phyloP scores from a whole-genome alignment of 2,888 invertebrate species.

The Fissipunctia ypsillon region DNA sequence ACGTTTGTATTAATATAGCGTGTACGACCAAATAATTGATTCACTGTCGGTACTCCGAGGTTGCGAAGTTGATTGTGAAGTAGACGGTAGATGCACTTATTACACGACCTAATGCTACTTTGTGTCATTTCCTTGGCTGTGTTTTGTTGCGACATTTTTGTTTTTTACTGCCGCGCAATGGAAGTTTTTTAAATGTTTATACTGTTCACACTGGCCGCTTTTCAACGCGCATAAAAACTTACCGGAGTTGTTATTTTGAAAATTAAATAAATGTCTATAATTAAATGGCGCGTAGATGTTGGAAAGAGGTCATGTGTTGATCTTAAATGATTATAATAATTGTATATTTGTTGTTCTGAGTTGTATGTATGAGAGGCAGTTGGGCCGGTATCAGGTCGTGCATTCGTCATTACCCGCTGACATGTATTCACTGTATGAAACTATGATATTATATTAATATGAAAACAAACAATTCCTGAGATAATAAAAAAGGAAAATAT shows the following conservation, averaged over 20 bases:
- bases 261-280: conserved; percentile 16
- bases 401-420: conserved; percentile 87
- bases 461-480: conserved; percentile 88
- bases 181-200: conserved; percentile 63
- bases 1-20: conserved; percentile 81
- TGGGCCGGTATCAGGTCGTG: conserved; percentile 76
- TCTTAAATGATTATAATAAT: conserved; percentile 34
- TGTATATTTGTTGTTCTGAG: conserved; percentile 59
- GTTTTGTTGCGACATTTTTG: conserved; percentile 74
- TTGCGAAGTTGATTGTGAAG: conserved; percentile 71
- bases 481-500: conserved; percentile 87
- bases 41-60: conserved; percentile 71
- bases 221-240: conserved; percentile 43
- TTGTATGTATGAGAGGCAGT: conserved; percentile 68
- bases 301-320: conserved; percentile 43
- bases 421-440: conserved; percentile 86
- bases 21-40: conserved; percentile 83
- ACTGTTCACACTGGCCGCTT: conserved; percentile 69
- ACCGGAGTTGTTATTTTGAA: conserved; percentile 41
- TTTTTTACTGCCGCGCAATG: conserved; percentile 65
- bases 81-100: conserved; percentile 76
- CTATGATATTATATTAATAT: conserved; percentile 88
- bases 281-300: conserved; percentile 36
- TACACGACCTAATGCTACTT: conserved; percentile 75
- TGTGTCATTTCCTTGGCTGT: conserved; percentile 73